Percentiles rank a stretch among this genome's conserved stretches.
phyloP scores from a whole-genome alignment of 2,888 invertebrate genomes.

The Hypolimnas misippus region DNA sequence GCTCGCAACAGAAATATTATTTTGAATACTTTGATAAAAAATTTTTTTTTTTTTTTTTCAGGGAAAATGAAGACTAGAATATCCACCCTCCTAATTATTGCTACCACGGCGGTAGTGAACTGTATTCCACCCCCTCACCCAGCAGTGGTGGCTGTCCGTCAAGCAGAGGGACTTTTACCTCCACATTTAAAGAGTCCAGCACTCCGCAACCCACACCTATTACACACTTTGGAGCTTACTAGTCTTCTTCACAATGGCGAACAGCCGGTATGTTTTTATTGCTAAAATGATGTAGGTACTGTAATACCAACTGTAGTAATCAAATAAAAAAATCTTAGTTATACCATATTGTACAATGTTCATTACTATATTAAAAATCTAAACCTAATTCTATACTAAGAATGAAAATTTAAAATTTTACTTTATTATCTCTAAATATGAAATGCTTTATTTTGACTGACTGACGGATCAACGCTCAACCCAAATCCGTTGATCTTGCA shows the following conservation, averaged over 20 bases:
- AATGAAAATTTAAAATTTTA: too few relatives aligned
- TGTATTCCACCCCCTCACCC: conserved; percentile 80
- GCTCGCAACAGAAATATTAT: too few relatives aligned
- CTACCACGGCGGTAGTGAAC: conserved; percentile 52
- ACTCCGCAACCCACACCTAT: conserved; percentile 82
- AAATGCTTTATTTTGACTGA: too few relatives aligned
- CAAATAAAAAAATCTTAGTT: too few relatives aligned
- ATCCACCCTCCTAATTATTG: conserved; percentile 54
- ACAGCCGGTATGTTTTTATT: conserved; percentile 68
- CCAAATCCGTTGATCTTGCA: too few relatives aligned
- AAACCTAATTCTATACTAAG: too few relatives aligned
- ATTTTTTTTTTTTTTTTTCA: conserved; percentile 6
- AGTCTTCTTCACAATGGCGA: conserved; percentile 86
- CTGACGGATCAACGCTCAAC: too few relatives aligned
- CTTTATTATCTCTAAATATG: too few relatives aligned
- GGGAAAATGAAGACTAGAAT: conserved; percentile 50
- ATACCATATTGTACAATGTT: too few relatives aligned
- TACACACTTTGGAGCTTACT: conserved; percentile 78
- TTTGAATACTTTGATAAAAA: neutral
- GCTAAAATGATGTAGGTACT: too few relatives aligned
- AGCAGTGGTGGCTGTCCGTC: conserved; percentile 83
- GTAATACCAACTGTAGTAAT: too few relatives aligned
- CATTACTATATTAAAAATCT: too few relatives aligned
- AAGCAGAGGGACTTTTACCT: conserved; percentile 83
- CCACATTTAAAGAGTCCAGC: conserved; percentile 84